Evolutionary conservation across 2,113 vertebrate species (phyloP).

Genomic region (Pantherophis guttatus): DNA sequence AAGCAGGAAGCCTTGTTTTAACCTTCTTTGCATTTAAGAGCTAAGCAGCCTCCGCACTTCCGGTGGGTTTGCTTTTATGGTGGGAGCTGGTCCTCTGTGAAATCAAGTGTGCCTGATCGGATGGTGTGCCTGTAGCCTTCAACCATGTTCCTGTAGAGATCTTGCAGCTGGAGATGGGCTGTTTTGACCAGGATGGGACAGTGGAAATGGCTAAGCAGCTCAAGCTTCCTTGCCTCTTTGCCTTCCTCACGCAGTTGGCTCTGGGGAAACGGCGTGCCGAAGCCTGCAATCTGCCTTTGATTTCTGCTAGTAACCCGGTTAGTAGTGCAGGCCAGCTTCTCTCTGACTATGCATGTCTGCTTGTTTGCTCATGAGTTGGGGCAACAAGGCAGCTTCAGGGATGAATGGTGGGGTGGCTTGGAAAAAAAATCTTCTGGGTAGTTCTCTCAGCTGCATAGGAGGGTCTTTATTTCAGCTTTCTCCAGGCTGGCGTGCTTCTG

Average conservation of each 20-base stretch:
- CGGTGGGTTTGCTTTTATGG: not conserved
- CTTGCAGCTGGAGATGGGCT: not conserved
- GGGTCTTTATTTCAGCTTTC: not conserved
- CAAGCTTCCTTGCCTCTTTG: slow-evolving; percentile 66
- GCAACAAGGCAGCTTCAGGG: not conserved
- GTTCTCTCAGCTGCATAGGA: not conserved
- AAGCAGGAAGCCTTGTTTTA: not conserved
- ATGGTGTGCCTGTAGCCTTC: not conserved
- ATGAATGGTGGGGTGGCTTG: not conserved
- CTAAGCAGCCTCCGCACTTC: not conserved
- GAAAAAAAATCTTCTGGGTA: not conserved
- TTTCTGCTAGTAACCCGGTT: slow-evolving; percentile 64
- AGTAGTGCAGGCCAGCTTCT: slow-evolving; percentile 48
- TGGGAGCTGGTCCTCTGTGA: not conserved
- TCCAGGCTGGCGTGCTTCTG: not conserved
- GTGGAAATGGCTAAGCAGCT: slow-evolving; percentile 79
- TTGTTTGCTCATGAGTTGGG: rapidly evolving
- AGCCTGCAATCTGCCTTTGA: slow-evolving; percentile 59
- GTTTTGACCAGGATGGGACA: slow-evolving; percentile 48
- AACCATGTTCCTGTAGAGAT: slow-evolving; percentile 13
- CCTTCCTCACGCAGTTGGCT: slow-evolving; percentile 70
- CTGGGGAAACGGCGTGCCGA: slow-evolving; percentile 73
- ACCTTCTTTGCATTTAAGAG: not conserved
- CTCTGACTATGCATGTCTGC: not conserved
- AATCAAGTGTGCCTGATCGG: not conserved